Base-by-base conservation (phyloP, 2,888 invertebrate species). In the Drosophila tripunctata region DNA sequence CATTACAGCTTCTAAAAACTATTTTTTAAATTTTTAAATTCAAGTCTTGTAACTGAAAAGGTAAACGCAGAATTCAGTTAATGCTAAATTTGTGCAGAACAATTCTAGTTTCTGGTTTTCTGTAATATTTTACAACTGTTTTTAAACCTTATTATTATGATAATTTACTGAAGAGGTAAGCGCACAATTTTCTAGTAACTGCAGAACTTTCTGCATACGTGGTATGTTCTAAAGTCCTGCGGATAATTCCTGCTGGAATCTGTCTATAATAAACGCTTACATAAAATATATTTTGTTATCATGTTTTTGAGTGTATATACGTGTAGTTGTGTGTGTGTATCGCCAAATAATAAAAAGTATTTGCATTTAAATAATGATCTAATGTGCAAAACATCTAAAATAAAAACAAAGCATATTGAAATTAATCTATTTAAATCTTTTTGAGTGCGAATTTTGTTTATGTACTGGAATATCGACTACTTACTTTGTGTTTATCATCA, bases 401-500 rank as follows among this genome's bases (percentile, higher is more conserved):
- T n/a, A 47, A 60, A 19, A 47, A 64, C 58, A 45, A 71, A 78
- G 75, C 85, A 74, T 54, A 66, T 75, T 35, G 61, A 40, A 22
- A 71, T 30, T 41, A 21, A 67, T 67, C 55, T 47, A 35, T 21
- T 2, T n/a, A 15, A 57, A 48, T 55, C 69, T 30, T 5, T 43
- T 58, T 58, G 35, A 12, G 54, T 75, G 35, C 45, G 41, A 43
- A 31, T 58, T 65, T 44, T 57, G 31, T 36, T 40, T 58, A 27
- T n/a, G n/a, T n/a, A n/a, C n/a, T n/a, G 50, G 67, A 72, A 63
- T 66, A 15, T 81, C 67, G 69, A 62, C 66, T 78, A 89, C 89
- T 89, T 89, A 89, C 89, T 75, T 83, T 81, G 77, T 85, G 77
- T 82, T 90, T 89, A 65, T 90, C 89, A 68, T 89, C 89, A 72